Base-by-base conservation (phyloP, 2,113 vertebrate genomes). In the Poecilia latipinna region DNA sequence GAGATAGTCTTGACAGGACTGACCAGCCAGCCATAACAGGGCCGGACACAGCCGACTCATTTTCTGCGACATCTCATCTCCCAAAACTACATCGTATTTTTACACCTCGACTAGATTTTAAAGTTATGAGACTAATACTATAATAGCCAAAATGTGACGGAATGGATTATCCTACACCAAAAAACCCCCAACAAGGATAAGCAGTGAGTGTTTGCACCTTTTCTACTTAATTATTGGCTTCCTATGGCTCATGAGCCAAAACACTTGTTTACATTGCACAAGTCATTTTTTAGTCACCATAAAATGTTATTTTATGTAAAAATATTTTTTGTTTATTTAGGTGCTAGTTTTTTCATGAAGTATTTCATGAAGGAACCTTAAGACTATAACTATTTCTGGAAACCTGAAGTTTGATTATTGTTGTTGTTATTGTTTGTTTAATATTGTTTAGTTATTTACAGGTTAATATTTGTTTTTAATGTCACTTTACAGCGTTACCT, bases 1-100 rank as follows among this genome's bases (percentile, higher is more conserved):
- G 54, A 63, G 78, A 68, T 28, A 61, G 32, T 66, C 73, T 62
- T 66, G 80, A 82, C 72, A 70, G 80, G 68, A 77, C 66, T 24
- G 79, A 77, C 54, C 32, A 70, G 76, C 44, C 82, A 71, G 61
- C 73, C 72, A 78, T 82, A 65, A 84, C 82, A 77, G 78, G 68
- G 66, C 68, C 72, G 78, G 79, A 87, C 66, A 68, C 79, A 83
- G 66, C 19, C 24, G 67, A 68, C 44, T 61, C 24, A 73, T 61
- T 60, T 32, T 74, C 72, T 61, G 79, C 73, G 65, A 61, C 60
- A 57, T 83, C 74, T 67, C 26, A 51, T 62, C 33, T 62, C 74
- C 31, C 65, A 80, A 28, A 80, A 79, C 85, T 76, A 70, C 84
- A 64, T 88, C 80, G 80, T 54, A n/a, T 39, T 54, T 51, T 51